Evolutionary conservation across 2,113 vertebrate genomes (phyloP).

Genomic region (Crocuta crocuta): DNA sequence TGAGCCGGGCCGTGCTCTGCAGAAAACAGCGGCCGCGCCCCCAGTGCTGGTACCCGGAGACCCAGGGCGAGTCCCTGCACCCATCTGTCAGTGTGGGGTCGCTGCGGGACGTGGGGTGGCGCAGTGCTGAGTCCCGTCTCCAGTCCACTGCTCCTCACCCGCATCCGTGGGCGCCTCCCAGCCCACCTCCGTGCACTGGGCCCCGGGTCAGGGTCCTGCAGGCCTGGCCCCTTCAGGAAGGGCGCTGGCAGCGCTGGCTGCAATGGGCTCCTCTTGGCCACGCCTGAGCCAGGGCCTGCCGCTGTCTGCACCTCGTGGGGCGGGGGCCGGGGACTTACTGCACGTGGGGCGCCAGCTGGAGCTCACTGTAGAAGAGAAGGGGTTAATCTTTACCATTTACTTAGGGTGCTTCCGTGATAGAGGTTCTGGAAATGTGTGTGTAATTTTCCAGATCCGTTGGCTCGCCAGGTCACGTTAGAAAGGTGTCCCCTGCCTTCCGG

Average conservation of each 20-base stretch:
- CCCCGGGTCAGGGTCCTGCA: not conserved
- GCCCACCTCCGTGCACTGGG: accelerated
- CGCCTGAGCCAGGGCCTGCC: not conserved
- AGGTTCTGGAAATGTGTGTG: not conserved
- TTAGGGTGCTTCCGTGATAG: not conserved
- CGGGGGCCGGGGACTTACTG: accelerated
- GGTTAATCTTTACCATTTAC: not conserved
- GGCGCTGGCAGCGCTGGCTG: accelerated
- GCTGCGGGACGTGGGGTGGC: accelerated
- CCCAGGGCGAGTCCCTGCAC: accelerated
- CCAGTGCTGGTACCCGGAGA: not conserved
- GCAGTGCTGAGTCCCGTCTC: not conserved
- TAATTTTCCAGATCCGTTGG: not conserved
- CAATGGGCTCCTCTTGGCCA: accelerated
- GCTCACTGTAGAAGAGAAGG: not conserved
- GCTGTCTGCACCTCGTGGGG: accelerated
- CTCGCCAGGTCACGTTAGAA: not conserved
- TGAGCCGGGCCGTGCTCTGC: not conserved
- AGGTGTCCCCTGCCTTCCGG: accelerated
- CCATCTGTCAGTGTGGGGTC: not conserved
- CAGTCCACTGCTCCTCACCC: accelerated
- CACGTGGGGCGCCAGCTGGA: not conserved
- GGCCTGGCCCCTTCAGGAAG: not conserved
- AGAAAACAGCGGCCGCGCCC: accelerated
- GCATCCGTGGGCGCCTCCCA: not conserved